Conservation (phyloP, 2,888 invertebrate genomes). For the Plebejus melissa region DNA sequence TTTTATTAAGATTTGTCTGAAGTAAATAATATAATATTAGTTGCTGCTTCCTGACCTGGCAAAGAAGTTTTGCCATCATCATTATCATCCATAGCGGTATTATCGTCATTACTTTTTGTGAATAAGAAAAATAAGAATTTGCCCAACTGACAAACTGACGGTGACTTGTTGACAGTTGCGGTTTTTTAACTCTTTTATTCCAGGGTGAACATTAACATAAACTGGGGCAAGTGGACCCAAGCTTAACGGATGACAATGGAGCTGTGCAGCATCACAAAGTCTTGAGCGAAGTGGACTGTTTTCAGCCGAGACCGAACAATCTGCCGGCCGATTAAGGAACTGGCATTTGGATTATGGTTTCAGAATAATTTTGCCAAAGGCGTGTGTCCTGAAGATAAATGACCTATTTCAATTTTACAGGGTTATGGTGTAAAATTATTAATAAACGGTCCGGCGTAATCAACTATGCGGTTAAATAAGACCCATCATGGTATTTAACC, state of each 20-base stretch:
- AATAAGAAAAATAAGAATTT: too few relatives aligned
- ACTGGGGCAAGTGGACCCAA: background rate
- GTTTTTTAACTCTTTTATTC: too few relatives aligned
- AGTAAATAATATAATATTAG: too few relatives aligned
- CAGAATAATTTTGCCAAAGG: constrained; percentile 25
- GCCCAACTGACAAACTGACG: too few relatives aligned
- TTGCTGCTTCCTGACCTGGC: too few relatives aligned
- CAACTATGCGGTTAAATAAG: constrained; percentile 19
- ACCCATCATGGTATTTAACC: constrained; percentile 1
- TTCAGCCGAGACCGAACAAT: constrained; percentile 33
- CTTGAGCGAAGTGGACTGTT: constrained; percentile 30
- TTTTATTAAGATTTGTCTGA: too few relatives aligned
- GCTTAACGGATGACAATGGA: constrained; percentile 28
- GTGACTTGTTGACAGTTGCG: too few relatives aligned
- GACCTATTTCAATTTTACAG: constrained; percentile 24
- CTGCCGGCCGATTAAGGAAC: constrained; percentile 35
- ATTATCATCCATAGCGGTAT: too few relatives aligned
- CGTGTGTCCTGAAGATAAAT: constrained; percentile 25
- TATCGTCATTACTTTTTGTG: too few relatives aligned
- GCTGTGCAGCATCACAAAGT: constrained; percentile 24
- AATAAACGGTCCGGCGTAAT: constrained; percentile 21
- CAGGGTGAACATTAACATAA: too few relatives aligned
- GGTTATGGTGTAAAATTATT: constrained; percentile 19
- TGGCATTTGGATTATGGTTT: constrained; percentile 32
- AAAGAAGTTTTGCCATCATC: too few relatives aligned